A percentile compares a stretch with the other conserved stretches of the same genome.
Evolutionary conservation across 2,888 invertebrate genomes (phyloP).

Genomic region (Phoronis australis): DNA sequence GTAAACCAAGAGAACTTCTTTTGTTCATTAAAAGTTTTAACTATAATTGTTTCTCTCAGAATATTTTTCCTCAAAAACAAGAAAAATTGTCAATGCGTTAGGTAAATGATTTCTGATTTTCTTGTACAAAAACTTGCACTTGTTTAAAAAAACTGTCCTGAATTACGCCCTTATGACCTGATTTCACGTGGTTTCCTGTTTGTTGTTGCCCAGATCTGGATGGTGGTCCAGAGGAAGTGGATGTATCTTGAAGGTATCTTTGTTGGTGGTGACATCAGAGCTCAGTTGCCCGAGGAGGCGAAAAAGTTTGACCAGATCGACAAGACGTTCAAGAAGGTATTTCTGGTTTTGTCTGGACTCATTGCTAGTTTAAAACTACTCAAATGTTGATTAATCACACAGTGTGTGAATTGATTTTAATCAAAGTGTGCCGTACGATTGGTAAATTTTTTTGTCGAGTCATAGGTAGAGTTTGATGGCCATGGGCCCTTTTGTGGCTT

Average conservation of each 20-base stretch:
- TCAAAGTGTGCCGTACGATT: too few relatives aligned
- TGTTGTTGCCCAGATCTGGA: slow-evolving; percentile 61
- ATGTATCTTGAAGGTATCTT: slow-evolving; percentile 88
- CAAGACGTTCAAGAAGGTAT: slow-evolving; percentile 69
- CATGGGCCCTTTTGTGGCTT: too few relatives aligned
- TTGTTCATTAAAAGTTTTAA: too few relatives aligned
- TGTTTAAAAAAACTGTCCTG: too few relatives aligned
- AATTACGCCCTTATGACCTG: not conserved
- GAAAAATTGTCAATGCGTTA: not conserved
- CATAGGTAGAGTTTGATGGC: too few relatives aligned
- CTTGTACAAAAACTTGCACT: too few relatives aligned
- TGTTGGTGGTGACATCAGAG: slow-evolving; percentile 79
- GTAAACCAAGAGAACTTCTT: too few relatives aligned
- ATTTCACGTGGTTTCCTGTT: not conserved
- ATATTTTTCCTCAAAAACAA: not conserved
- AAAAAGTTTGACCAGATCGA: slow-evolving; percentile 87
- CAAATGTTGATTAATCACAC: too few relatives aligned
- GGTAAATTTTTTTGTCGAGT: too few relatives aligned
- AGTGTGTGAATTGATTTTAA: too few relatives aligned
- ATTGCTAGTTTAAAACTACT: too few relatives aligned
- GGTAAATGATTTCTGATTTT: not conserved
- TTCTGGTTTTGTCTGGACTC: too few relatives aligned
- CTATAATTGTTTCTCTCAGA: not conserved
- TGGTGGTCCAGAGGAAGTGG: slow-evolving; percentile 83
- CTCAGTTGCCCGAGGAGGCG: slow-evolving; percentile 82